Percentiles rank a stretch among this genome's conserved stretches.
phyloP scores from a whole-genome alignment of 2,113 vertebrate genomes.

The Calonectris borealis region DNA sequence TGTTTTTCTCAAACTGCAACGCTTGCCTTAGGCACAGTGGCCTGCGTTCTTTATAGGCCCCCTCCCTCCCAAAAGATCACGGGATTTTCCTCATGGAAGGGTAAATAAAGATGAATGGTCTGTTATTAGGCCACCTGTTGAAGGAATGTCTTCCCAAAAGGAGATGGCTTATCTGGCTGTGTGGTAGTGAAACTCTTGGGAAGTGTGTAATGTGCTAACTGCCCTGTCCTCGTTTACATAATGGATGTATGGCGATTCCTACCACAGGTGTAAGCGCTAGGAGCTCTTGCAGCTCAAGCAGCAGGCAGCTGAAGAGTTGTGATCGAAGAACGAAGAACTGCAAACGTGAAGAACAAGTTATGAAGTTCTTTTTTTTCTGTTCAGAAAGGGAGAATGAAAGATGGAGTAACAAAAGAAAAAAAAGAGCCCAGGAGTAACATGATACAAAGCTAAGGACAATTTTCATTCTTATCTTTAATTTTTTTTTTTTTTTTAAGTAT shows the following conservation, averaged over 20 bases:
- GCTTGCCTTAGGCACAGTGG: background rate
- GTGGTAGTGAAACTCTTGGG: background rate
- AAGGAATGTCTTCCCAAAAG: background rate
- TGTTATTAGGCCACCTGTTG: background rate
- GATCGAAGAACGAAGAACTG: background rate
- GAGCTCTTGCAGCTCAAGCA: background rate
- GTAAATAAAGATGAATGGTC: background rate
- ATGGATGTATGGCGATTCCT: background rate
- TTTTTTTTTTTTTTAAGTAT: background rate
- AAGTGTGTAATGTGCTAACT: background rate
- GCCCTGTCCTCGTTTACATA: background rate
- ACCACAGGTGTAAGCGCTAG: background rate
- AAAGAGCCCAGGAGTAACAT: background rate
- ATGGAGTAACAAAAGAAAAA: background rate
- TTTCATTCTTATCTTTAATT: background rate
- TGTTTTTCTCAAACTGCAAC: background rate
- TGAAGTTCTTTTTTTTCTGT: background rate
- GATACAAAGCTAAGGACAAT: background rate
- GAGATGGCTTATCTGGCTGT: background rate
- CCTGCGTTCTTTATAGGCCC: background rate
- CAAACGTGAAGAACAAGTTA: background rate
- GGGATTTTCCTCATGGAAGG: background rate
- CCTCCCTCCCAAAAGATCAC: background rate
- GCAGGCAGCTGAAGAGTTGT: background rate
- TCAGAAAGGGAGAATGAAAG: background rate